Evolutionary conservation across 1,140 invertebrate genomes (phyloP), one percentile per base, ranked within the genome.

Genomic region (Plodia interpunctella): DNA sequence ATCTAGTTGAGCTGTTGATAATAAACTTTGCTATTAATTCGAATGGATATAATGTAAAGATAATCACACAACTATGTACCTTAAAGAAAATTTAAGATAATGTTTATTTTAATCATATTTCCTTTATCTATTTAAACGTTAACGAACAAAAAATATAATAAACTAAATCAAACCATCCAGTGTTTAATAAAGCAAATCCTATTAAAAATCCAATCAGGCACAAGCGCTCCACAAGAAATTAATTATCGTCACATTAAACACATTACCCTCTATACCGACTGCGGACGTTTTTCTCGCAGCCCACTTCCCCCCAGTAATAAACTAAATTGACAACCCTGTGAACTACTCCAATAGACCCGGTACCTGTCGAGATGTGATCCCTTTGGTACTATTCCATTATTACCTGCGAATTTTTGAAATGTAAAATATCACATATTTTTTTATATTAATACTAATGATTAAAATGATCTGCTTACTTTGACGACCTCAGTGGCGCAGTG

Each of bases 261-360:
- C 51, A 44, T 44, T 44, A 15, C 51, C 51, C 51, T 18, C 18
- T 10, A 20, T 51, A 5, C 49, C 49, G 55, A 20, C 5, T 55
- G 18, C 44, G 20, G 13, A 49, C 49, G 35, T 21, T 49, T 50
- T 53, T 59, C 30, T 21, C n/a, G 15, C n/a, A n/a, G n/a, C 32
- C 57, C 57, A 53, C 35, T 59, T 57, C 56, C 20, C n/a, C 52
- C 59, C 44, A 57, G 62, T 71, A 76, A 77, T 77, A 80, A 71
- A 77, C 62, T 67, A 80, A 74, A 80, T 77, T 77, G 78, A 75
- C 67, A 63, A 72, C 52, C 66, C 62, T 59, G 64, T 58, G 68
- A 78, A 75, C 67, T 78, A 77, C 78, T 76, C 77, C 69, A 78
- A 80, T 76, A 64, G 65, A 62, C 53, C 57, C 44, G 65, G 53